Conservation (phyloP, 2,113 vertebrate species). For the Dunckerocampus dactyliophorus region DNA sequence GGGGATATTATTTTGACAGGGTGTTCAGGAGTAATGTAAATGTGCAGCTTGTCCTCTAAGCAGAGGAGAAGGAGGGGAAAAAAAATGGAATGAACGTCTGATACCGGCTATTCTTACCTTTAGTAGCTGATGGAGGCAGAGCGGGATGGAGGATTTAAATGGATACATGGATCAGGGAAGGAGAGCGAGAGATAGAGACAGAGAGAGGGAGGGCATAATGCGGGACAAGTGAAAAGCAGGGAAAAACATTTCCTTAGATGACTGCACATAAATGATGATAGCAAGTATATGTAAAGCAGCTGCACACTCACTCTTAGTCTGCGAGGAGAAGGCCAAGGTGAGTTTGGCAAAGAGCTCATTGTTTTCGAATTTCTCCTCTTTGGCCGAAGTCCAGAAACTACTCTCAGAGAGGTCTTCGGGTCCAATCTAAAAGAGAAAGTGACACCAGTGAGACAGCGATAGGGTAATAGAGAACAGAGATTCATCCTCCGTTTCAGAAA, state of each 20-base stretch:
- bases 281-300: slow-evolving; percentile 1
- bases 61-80: slow-evolving; percentile 7
- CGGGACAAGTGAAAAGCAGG: slow-evolving; percentile 9
- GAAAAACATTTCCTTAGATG: slow-evolving; percentile 32
- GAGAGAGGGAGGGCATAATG: background rate
- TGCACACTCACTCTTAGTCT: slow-evolving; percentile 81
- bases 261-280: slow-evolving; percentile 30
- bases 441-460: background rate
- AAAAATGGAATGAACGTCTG: slow-evolving; percentile 17
- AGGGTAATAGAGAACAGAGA: background rate
- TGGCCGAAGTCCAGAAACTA: slow-evolving; percentile 84
- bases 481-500: slow-evolving; percentile 19
- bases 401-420: slow-evolving; percentile 80
- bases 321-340: slow-evolving; percentile 81
- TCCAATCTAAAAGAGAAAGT: slow-evolving; percentile 68
- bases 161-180: slow-evolving; percentile 14
- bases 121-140: slow-evolving; percentile 54
- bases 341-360: slow-evolving; percentile 89
- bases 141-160: slow-evolving; percentile 28
- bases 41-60: slow-evolving; percentile 34
- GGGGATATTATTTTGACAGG: slow-evolving; percentile 48
- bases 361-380: slow-evolving; percentile 82
- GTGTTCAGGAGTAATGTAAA: slow-evolving; percentile 54
- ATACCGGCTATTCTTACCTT: slow-evolving; percentile 63
- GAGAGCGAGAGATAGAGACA: background rate